These are phyloP conservation scores for Lasioglossum calceatum DNA, from an alignment of 2,888 invertebrate species.

Conservation along the genomic window DNA sequence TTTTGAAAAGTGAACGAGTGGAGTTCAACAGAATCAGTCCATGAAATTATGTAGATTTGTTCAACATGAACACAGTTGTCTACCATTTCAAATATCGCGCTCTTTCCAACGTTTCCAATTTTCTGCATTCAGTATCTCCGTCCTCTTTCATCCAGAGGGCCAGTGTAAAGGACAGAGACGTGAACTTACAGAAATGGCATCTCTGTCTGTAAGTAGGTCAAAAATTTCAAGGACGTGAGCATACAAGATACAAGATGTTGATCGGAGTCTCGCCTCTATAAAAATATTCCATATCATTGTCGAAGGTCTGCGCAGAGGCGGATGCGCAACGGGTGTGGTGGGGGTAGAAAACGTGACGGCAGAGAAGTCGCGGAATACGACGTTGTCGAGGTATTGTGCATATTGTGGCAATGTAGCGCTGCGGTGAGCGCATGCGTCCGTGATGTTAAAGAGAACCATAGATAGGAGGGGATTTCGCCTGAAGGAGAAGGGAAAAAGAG, in stretches of 20 bases:
- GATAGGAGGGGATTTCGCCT: slow-evolving; percentile 23
- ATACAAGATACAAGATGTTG: not conserved
- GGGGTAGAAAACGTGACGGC: not conserved
- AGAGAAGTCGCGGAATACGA: not conserved
- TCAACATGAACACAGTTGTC: not conserved
- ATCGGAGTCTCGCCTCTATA: not conserved
- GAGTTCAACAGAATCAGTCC: not conserved
- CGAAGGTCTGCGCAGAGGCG: not conserved
- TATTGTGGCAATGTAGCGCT: not conserved
- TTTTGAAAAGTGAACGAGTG: too few species aligned
- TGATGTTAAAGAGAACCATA: slow-evolving; percentile 14
- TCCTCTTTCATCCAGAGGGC: not conserved
- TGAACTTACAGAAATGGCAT: not conserved
- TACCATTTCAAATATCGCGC: not conserved
- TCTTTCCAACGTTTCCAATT: not conserved
- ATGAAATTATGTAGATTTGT: not conserved
- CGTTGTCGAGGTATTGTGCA: not conserved
- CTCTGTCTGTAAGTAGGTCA: not conserved
- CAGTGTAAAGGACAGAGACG: not conserved
- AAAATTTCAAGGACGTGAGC: not conserved
- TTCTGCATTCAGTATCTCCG: not conserved
- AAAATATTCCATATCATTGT: not conserved
- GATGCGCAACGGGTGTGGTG: not conserved
- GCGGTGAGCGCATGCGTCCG: slow-evolving; percentile 50
- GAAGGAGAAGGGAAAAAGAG: slow-evolving; percentile 58